These are phyloP conservation scores for Microctonus hyperodae DNA, from an alignment of 2,888 invertebrate species.

Conservation along the genomic window DNA sequence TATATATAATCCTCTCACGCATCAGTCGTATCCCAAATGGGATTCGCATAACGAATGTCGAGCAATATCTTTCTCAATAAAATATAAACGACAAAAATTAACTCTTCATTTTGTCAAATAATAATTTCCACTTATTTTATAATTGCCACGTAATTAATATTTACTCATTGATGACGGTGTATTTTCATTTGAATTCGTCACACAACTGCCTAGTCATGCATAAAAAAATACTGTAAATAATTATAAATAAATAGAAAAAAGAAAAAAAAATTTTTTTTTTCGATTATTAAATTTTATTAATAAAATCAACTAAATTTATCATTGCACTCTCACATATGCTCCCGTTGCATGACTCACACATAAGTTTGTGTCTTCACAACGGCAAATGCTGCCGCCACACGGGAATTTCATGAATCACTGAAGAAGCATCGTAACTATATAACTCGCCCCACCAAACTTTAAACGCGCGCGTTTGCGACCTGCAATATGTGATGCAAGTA, in stretches of 20 bases:
- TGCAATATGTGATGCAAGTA: conserved; percentile 15
- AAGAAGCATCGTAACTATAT: conserved; percentile 50
- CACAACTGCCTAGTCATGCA: no score
- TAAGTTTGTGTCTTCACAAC: conserved; percentile 42
- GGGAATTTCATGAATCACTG: conserved; percentile 59
- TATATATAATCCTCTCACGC: conserved; percentile 18
- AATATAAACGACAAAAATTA: not conserved
- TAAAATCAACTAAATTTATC: not conserved
- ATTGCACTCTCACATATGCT: no score
- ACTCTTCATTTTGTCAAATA: no score
- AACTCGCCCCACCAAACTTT: conserved; percentile 8
- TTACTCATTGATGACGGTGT: not conserved
- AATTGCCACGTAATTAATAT: no score
- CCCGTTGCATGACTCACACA: conserved; percentile 54
- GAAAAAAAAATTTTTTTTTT: no score
- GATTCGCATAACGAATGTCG: conserved; percentile 30
- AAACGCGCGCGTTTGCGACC: conserved; percentile 24
- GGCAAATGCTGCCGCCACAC: conserved; percentile 59
- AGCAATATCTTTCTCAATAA: not conserved
- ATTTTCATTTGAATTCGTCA: no score
- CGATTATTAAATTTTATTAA: no score
- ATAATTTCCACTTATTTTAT: no score
- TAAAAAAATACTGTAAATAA: no score
- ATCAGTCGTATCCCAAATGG: conserved; percentile 23
- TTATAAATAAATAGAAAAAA: not conserved